These are phyloP conservation scores for Quadroppia sp. DNA, from an alignment of 2,888 invertebrate genomes.

Conservation along the genomic window DNA sequence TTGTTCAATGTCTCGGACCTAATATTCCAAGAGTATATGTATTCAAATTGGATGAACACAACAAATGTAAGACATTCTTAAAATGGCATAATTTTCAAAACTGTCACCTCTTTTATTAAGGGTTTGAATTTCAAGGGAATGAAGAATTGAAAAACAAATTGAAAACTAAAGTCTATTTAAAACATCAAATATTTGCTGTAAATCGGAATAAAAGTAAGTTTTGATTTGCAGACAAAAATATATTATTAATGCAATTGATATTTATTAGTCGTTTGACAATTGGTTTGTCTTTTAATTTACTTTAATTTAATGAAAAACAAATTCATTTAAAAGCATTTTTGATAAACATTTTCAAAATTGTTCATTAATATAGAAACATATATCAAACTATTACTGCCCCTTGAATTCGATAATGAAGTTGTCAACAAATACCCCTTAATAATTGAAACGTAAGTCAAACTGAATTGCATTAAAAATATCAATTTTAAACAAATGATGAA, in stretches of 20 bases:
- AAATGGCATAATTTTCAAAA: neutral
- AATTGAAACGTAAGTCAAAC: slow-evolving; percentile 39
- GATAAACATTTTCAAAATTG: neutral
- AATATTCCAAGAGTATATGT: slow-evolving; percentile 63
- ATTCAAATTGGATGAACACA: slow-evolving; percentile 6
- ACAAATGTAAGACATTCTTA: neutral
- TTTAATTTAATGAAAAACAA: neutral
- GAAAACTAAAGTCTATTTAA: neutral
- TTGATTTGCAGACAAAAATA: neutral
- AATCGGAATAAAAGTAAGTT: slow-evolving; percentile 14
- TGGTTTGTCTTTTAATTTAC: neutral
- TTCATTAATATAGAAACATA: neutral
- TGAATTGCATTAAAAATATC: neutral
- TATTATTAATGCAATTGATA: neutral
- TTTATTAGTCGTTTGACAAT: neutral
- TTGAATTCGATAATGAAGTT: slow-evolving; percentile 29
- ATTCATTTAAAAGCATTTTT: too few relatives aligned
- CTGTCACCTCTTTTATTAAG: neutral
- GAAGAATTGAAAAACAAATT: slow-evolving; percentile 3
- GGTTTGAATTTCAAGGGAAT: slow-evolving; percentile 14
- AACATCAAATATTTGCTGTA: slow-evolving; percentile 4
- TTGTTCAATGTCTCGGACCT: slow-evolving; percentile 86
- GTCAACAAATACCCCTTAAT: slow-evolving; percentile 41
- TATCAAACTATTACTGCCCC: slow-evolving; percentile 25
- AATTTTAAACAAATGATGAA: neutral